Evolutionary conservation across 2,888 invertebrate species (phyloP).

Genomic region (Melipona beecheii): DNA sequence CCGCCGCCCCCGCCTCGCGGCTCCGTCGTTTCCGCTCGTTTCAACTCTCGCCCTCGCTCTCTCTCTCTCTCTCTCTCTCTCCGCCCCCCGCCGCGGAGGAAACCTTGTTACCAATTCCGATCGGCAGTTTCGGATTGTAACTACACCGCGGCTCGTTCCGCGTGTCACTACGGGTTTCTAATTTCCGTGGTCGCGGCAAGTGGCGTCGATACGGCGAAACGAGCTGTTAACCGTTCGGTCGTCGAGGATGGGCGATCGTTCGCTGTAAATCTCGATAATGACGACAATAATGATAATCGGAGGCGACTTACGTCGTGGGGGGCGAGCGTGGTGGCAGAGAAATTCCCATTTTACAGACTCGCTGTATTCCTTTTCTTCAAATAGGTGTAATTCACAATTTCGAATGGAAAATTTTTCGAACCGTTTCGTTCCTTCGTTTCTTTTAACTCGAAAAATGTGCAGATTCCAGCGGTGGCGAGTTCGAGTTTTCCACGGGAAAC

Average conservation of each 20-base stretch:
- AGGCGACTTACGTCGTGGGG: neutral
- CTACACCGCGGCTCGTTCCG: conserved; percentile 58
- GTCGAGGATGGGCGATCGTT: neutral
- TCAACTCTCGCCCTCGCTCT: too few species aligned
- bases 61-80: neutral
- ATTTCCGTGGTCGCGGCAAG: conserved; percentile 6
- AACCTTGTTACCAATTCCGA: conserved; percentile 79
- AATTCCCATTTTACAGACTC: too few species aligned
- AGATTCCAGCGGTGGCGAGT: neutral
- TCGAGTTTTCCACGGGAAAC: neutral
- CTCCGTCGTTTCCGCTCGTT: conserved; percentile 44
- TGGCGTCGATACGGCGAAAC: neutral
- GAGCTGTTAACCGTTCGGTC: neutral
- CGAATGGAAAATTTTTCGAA: too few species aligned
- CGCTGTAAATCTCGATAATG: neutral
- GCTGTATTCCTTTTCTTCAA: too few species aligned
- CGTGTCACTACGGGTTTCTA: neutral
- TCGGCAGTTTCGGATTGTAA: conserved; percentile 78
- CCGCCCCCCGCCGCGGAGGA: conserved; percentile 26
- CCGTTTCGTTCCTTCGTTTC: too few species aligned
- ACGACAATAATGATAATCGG: too few species aligned
- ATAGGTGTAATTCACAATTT: too few species aligned
- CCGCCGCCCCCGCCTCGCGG: conserved; percentile 46
- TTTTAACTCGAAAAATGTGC: too few species aligned
- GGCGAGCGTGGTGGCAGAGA: neutral